Evolutionary conservation across 2,113 vertebrate genomes (phyloP).

Genomic region (Kryptolebias marmoratus): DNA sequence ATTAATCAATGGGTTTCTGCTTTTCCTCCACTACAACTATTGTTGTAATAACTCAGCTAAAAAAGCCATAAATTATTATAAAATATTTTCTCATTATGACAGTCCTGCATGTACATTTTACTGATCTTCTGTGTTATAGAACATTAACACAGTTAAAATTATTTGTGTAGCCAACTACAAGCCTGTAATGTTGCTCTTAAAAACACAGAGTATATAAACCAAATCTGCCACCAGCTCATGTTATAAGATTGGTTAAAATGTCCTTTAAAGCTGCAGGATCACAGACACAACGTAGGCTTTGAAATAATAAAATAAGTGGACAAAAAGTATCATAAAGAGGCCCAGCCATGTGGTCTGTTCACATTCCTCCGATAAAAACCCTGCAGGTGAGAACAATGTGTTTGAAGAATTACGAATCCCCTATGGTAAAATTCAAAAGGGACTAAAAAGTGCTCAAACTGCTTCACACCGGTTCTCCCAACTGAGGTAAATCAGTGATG

Average conservation of each 20-base stretch:
- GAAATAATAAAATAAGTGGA: background rate
- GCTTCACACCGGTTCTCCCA: constrained; percentile 15
- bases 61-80: background rate
- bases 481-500: constrained; percentile 2
- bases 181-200: no score
- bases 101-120: background rate
- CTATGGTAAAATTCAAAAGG: background rate
- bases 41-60: background rate
- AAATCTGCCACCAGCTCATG: no score
- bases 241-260: background rate
- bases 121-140: no score
- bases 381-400: background rate
- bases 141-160: no score
- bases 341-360: background rate
- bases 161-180: no score
- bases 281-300: background rate
- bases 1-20: constrained; percentile 19
- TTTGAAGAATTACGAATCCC: background rate
- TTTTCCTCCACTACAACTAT: background rate
- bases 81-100: background rate
- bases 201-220: background rate
- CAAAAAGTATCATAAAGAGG: constrained; percentile 26
- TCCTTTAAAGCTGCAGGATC: background rate
- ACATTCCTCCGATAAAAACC: constrained; percentile 43
- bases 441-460: background rate